A percentile compares a stretch with the other conserved stretches of the same genome.
Conservation (phyloP, 2,113 vertebrate genomes). For the Myiopsitta monachus region DNA sequence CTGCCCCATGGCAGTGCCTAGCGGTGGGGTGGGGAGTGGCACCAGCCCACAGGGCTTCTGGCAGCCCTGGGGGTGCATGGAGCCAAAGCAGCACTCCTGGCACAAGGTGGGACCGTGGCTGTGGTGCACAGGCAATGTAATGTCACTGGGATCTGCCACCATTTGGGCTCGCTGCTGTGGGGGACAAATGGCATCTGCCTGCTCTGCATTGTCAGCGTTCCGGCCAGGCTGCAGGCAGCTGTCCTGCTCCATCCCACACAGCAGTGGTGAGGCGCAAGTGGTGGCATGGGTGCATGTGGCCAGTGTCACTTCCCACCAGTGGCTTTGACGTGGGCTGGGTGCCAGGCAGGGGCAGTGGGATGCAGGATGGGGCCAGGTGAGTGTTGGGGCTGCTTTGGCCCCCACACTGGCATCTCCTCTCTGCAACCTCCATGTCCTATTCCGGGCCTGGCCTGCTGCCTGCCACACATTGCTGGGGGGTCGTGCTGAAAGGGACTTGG, state of each 20-base stretch:
- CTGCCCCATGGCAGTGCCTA: neutral
- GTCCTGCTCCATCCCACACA: neutral
- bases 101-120: neutral
- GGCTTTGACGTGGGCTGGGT: fast-evolving
- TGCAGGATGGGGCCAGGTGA: neutral
- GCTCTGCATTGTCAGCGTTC: fast-evolving
- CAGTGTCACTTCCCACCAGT: fast-evolving
- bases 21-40: neutral
- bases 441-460: neutral
- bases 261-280: neutral
- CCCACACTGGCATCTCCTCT: neutral
- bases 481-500: conserved; percentile 46
- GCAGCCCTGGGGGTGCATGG: neutral
- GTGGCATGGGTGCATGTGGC: fast-evolving
- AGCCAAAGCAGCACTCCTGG: neutral
- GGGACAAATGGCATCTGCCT: neutral
- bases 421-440: neutral
- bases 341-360: fast-evolving
- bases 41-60: fast-evolving
- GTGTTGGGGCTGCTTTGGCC: neutral
- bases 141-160: neutral
- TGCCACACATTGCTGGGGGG: neutral
- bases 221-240: conserved; percentile 1
- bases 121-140: fast-evolving
- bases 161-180: fast-evolving